Conservation (phyloP, 2,888 invertebrate genomes). For the Neoaliturus tenellus region DNA sequence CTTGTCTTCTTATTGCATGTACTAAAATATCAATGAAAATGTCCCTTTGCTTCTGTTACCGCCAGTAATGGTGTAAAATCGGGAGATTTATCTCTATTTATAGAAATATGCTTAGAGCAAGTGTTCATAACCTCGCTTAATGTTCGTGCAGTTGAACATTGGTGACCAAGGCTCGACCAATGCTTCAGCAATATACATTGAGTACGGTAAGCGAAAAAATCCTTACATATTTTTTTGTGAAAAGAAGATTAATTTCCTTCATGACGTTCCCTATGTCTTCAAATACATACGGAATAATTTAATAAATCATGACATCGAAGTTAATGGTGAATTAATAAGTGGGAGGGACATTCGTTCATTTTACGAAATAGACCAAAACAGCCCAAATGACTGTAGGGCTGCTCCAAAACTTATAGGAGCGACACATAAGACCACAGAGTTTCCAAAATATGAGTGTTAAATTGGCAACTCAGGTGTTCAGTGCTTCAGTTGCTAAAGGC, state of each 20-base stretch:
- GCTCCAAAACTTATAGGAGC: no score
- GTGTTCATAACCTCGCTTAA: not conserved
- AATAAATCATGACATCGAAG: not conserved
- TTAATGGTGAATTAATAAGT: no score
- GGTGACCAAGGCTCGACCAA: slow-evolving; percentile 36
- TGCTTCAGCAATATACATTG: not conserved
- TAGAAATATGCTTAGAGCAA: slow-evolving; percentile 19
- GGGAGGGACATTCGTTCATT: no score
- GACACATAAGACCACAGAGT: no score
- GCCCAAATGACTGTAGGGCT: no score
- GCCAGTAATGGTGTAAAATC: not conserved
- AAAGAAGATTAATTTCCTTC: not conserved
- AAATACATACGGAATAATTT: not conserved
- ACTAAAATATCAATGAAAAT: slow-evolving; percentile 8
- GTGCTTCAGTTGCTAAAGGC: no score
- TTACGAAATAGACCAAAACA: no score
- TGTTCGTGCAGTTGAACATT: not conserved
- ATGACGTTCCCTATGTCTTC: not conserved
- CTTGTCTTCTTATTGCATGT: slow-evolving; percentile 16
- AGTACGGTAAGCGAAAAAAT: not conserved
- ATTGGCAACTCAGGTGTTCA: no score
- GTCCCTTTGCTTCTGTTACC: slow-evolving; percentile 10
- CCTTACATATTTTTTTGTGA: not conserved
- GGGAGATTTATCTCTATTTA: not conserved
- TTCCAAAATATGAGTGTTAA: no score